Percentiles rank a stretch among this genome's conserved stretches.
These are phyloP conservation scores for Anabas testudineus DNA, from an alignment of 2,797 vertebrate species.

Conservation along the genomic window DNA sequence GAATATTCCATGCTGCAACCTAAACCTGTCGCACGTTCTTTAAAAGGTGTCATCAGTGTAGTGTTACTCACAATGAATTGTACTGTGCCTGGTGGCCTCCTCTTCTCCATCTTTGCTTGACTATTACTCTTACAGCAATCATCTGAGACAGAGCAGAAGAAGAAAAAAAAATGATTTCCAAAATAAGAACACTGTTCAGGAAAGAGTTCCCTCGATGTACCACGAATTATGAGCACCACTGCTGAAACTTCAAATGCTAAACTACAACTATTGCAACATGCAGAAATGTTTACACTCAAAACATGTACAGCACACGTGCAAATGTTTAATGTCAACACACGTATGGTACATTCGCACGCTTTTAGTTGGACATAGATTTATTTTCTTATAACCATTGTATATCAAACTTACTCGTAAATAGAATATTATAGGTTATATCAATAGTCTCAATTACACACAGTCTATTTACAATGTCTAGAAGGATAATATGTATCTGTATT, in stretches of 20 bases:
- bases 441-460: neutral
- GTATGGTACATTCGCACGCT: neutral
- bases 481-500: no score
- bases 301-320: neutral
- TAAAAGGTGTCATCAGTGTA: neutral
- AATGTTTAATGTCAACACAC: neutral
- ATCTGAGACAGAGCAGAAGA: conserved; percentile 76
- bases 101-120: conserved; percentile 91
- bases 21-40: neutral
- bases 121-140: conserved; percentile 85
- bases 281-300: neutral
- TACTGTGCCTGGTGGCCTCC: conserved; percentile 90
- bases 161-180: conserved; percentile 3
- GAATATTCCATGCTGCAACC: neutral
- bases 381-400: no score
- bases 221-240: neutral
- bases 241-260: neutral
- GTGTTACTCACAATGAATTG: conserved; percentile 91
- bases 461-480: no score
- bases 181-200: no score
- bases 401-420: neutral
- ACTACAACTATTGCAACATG: neutral
- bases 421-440: neutral
- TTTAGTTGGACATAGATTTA: no score
- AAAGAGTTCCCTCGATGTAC: neutral